Evolutionary conservation across 2,113 vertebrate genomes (phyloP), one percentile per base, ranked within the genome.

Genomic region (Myotis lucifugus): DNA sequence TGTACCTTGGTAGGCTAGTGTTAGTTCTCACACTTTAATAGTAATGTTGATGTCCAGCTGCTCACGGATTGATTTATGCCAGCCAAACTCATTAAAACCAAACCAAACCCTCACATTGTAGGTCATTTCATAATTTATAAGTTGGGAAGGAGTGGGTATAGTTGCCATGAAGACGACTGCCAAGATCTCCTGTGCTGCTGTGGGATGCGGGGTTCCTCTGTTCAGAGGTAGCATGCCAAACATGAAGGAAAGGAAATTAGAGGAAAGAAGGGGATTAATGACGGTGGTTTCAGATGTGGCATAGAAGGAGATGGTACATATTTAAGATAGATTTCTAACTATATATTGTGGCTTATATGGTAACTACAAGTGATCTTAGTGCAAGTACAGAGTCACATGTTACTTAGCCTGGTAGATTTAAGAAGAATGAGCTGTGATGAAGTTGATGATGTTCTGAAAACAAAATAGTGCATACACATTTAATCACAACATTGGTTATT

Each of bases 21-120:
- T 85, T 85, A 23, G 50, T 95, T 95, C 74, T 96, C 85, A 85
- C 18, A 27, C 74, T 91, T 56, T 88, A 25, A 85, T 52, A 50
- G 64, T 91, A 54, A 37, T 64, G 27, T 73, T 87, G 56, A n/a
- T 56, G 70, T 11, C 54, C 42, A 32, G 54, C n/a, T 6, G 81
- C 21, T 93, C 67, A 54, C 67, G 12, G 34, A 27, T 82, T 88
- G 70, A 27, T 96, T 81, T 66, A 61, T 88, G 61, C 15, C 25
- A n/a, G 18, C 56, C 66, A 83, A 50, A 54, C 23, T 85, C 50
- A 48, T 64, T 94, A 46, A 92, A 89, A 84, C 29, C 46, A 77
- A 87, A 52, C 13, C 19, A 94, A 76, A 79, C 37, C 48, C 50
- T 95, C n/a, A 42, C 6, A 42, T 91, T 90, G 3, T 86, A 61